These are phyloP conservation scores for silkworm (Bombyx mori) DNA, from an alignment of 1,140 invertebrate species.

Conservation along the genomic window DNA sequence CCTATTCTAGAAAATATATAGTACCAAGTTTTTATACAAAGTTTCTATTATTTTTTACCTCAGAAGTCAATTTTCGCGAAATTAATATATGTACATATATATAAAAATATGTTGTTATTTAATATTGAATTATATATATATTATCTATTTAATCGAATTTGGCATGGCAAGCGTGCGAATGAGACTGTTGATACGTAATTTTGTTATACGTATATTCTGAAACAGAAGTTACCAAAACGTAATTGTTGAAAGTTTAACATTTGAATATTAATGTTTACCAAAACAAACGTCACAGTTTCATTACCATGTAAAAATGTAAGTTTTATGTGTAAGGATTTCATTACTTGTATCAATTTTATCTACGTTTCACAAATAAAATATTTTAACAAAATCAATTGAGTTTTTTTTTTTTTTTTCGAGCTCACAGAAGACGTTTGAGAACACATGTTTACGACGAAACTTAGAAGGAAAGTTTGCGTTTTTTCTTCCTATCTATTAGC, in stretches of 20 bases:
- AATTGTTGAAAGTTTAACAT: conserved; percentile 27
- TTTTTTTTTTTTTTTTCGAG: background rate
- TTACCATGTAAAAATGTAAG: conserved; percentile 65
- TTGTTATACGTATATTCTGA: conserved; percentile 15
- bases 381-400: conserved; percentile 55
- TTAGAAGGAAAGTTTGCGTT: background rate
- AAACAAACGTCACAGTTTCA: conserved; percentile 66
- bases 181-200: conserved; percentile 39
- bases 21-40: conserved; percentile 47
- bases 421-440: background rate
- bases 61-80: conserved; percentile 60
- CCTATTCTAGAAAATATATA: conserved; percentile 24
- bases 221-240: conserved; percentile 1
- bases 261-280: conserved; percentile 24
- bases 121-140: conserved; percentile 5
- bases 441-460: background rate
- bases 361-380: conserved; percentile 71
- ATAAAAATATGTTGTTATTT: conserved; percentile 28
- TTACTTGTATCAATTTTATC: conserved; percentile 71
- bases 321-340: conserved; percentile 66
- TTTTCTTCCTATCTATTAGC: too few species aligned
- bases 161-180: conserved; percentile 41
- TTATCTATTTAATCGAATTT: conserved; percentile 16
- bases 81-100: conserved; percentile 35
- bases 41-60: conserved; percentile 43